phyloP scores from a whole-genome alignment of 2,797 vertebrate species.

The Amblyopsis hoosieri region DNA sequence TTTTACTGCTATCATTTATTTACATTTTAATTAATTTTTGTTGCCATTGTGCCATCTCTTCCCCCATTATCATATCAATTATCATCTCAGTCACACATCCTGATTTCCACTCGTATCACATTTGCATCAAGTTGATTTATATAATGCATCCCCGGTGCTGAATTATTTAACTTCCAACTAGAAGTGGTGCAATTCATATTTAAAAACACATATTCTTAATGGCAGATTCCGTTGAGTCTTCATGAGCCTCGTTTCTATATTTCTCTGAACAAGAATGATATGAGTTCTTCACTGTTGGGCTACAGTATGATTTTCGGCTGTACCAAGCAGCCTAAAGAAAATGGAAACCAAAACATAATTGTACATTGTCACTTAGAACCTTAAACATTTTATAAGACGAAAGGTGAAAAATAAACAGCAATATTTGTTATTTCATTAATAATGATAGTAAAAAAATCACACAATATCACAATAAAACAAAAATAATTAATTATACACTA shows the following conservation, averaged over 20 bases:
- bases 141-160: slow-evolving; percentile 74
- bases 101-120: slow-evolving; percentile 77
- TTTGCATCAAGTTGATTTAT: slow-evolving; percentile 74
- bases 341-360: too few relatives aligned
- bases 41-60: slow-evolving; percentile 72
- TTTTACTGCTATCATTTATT: slow-evolving; percentile 77
- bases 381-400: too few relatives aligned
- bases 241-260: slow-evolving; percentile 18
- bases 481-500: too few relatives aligned
- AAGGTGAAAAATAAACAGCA: too few relatives aligned
- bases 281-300: slow-evolving; percentile 4
- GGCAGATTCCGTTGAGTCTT: slow-evolving; percentile 68
- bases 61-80: slow-evolving; percentile 83
- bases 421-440: too few relatives aligned
- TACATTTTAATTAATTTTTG: slow-evolving; percentile 78
- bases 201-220: slow-evolving; percentile 80
- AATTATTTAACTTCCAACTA: slow-evolving; percentile 81
- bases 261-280: slow-evolving; percentile 33
- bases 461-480: too few relatives aligned
- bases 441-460: too few relatives aligned
- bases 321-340: background rate
- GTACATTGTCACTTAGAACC: too few relatives aligned
- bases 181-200: slow-evolving; percentile 77
- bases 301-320: background rate
- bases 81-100: slow-evolving; percentile 78